Base-by-base conservation (phyloP, 1,140 invertebrate genomes). In the Drosophila parvula region DNA sequence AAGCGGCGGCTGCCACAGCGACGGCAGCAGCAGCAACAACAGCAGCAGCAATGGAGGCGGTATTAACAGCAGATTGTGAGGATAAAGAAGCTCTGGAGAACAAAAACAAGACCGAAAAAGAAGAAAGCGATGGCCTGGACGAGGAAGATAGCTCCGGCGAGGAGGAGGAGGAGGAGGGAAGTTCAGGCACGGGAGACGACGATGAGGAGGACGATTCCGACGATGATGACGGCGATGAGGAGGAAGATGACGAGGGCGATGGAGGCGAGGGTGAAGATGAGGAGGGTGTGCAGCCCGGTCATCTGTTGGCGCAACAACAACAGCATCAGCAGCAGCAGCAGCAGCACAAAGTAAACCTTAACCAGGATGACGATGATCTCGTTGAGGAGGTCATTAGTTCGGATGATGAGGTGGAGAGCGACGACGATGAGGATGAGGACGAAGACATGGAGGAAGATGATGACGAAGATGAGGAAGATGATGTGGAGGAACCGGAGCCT, bases 321-420 rank as follows among this genome's bases (percentile, higher is more conserved):
- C 65, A 22, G 10, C 47, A 16, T 9, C 45, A 5, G 4, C 47
- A 48, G 30, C 45, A 36, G 30, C 61, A 55, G 16, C 55, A 58
- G 22, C 41, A 48, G 16, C 58, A 40, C 56, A 61, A 67, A 51
- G 32, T 14, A 40, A 27, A 9, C 16, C 32, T 57, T 12, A 12
- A 7, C 36, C 43, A 55, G 34, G 36, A 57, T 9, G 57, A 78
- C 47, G 27, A 73, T 41, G 69, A 73, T 22, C 65, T 73, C 5
- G 70, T 68, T 10, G 77, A 83, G 36, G 79, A 78, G 32, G 81
- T 85, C 12, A 73, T 56, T 16, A 85, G 83, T 41, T 69, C 73
- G 16, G 79, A 80, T 14, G 85, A 84, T 30, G 62, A 69, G 28
- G 55, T 44, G 8, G 70, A 40, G 7, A 64, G 62, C 27, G 69